Conservation (phyloP, 2,113 vertebrate genomes). For the Neolamprologus cancellatus region DNA sequence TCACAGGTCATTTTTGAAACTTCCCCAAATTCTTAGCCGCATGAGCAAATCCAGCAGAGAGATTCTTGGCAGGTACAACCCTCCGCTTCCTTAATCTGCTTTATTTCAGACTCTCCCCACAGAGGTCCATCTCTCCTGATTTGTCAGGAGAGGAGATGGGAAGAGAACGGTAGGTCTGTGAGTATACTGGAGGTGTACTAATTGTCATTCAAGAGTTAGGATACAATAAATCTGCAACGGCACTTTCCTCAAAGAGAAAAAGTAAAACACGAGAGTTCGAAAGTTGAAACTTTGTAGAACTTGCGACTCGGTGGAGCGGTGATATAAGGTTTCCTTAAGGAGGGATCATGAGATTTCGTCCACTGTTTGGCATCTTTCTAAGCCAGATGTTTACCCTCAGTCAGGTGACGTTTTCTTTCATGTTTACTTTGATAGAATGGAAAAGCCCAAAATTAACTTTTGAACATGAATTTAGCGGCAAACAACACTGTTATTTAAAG, state of each 20-base stretch:
- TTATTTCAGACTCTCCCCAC: constrained; percentile 49
- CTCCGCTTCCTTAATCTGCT: constrained; percentile 47
- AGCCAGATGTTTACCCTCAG: neutral
- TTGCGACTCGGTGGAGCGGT: neutral
- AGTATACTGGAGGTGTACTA: neutral
- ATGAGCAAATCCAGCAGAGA: constrained; percentile 2
- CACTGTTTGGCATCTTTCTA: neutral
- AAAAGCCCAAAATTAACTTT: neutral
- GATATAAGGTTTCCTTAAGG: neutral
- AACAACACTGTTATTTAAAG: neutral
- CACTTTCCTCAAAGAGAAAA: neutral
- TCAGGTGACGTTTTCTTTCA: neutral
- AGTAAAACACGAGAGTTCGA: neutral
- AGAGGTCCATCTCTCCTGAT: constrained; percentile 21
- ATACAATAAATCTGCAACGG: neutral
- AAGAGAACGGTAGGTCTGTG: neutral
- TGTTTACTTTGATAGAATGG: neutral
- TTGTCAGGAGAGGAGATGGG: constrained; percentile 16
- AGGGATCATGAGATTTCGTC: neutral
- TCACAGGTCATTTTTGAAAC: neutral
- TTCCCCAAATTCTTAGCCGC: neutral
- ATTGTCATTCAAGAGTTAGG: neutral
- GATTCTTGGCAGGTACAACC: constrained; percentile 25
- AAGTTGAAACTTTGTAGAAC: neutral
- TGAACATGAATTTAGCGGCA: neutral